phyloP scores from a whole-genome alignment of 2,888 invertebrate species.

The Dicyrtoma fusca region DNA sequence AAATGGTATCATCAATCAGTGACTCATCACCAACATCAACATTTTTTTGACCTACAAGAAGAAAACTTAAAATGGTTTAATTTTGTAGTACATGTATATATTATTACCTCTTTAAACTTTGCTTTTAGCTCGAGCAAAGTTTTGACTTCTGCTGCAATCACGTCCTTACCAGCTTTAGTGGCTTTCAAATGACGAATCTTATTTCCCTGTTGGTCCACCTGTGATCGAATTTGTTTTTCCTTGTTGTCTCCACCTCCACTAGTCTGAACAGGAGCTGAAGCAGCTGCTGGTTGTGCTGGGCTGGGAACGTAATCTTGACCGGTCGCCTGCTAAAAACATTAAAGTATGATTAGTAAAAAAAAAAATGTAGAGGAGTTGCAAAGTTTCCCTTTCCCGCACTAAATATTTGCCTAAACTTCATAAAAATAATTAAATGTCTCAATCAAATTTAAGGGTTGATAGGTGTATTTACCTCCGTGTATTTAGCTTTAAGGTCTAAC shows the following conservation, averaged over 20 bases:
- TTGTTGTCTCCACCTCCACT: not conserved
- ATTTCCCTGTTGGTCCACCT: conserved; percentile 63
- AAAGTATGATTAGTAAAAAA: no score
- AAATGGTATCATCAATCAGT: not conserved
- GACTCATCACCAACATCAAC: no score
- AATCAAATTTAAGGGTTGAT: not conserved
- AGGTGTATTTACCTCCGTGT: conserved; percentile 63
- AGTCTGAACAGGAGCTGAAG: no score
- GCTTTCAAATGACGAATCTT: conserved; percentile 72
- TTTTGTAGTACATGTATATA: no score
- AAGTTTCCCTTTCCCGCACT: no score
- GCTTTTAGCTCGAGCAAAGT: conserved; percentile 20
- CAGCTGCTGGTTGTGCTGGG: conserved; percentile 14
- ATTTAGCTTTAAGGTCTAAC: conserved; percentile 73
- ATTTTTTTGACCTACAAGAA: no score
- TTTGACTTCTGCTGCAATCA: conserved; percentile 63
- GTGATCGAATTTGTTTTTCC: conserved; percentile 20
- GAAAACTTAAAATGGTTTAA: no score
- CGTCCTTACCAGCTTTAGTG: conserved; percentile 61
- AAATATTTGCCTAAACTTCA: no score
- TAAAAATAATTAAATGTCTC: not conserved
- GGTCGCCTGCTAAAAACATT: no score
- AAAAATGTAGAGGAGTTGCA: no score
- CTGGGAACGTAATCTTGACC: conserved; percentile 44
- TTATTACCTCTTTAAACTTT: conserved; percentile 32